These are phyloP conservation scores for Eubasilissa splendida DNA, from an alignment of 2,888 invertebrate genomes.

Conservation along the genomic window DNA sequence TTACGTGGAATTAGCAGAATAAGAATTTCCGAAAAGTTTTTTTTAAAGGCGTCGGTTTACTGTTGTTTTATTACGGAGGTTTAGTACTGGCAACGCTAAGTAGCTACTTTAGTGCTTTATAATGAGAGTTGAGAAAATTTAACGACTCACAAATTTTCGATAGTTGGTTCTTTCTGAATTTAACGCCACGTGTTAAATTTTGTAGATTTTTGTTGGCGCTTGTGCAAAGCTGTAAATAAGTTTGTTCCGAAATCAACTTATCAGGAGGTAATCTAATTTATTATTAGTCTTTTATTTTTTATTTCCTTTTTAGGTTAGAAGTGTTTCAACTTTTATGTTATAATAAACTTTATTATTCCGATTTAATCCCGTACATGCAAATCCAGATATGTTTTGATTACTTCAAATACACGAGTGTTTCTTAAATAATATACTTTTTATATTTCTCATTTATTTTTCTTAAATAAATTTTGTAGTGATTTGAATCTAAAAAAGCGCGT, in stretches of 20 bases:
- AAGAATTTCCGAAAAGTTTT: neutral
- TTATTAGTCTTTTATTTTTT: no score
- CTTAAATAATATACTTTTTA: no score
- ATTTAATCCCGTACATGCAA: no score
- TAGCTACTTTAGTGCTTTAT: slow-evolving; percentile 29
- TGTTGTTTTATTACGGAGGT: slow-evolving; percentile 26
- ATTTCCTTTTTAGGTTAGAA: no score
- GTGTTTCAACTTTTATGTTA: no score
- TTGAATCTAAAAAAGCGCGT: no score
- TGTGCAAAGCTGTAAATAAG: no score
- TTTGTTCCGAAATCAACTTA: slow-evolving; percentile 5
- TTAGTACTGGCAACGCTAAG: neutral
- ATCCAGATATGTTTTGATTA: no score
- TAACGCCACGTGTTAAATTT: slow-evolving; percentile 10
- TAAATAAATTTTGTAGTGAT: no score
- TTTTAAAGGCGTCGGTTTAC: slow-evolving; percentile 14
- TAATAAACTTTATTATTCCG: no score
- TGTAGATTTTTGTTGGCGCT: neutral
- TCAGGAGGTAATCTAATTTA: neutral
- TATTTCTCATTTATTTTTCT: no score
- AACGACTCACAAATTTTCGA: slow-evolving; percentile 36
- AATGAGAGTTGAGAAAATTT: slow-evolving; percentile 40
- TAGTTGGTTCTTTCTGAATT: slow-evolving; percentile 28
- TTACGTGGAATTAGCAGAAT: slow-evolving; percentile 13
- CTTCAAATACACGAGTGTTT: no score